Conservation (phyloP, 2,888 invertebrate species). For the Aromia moschata region DNA sequence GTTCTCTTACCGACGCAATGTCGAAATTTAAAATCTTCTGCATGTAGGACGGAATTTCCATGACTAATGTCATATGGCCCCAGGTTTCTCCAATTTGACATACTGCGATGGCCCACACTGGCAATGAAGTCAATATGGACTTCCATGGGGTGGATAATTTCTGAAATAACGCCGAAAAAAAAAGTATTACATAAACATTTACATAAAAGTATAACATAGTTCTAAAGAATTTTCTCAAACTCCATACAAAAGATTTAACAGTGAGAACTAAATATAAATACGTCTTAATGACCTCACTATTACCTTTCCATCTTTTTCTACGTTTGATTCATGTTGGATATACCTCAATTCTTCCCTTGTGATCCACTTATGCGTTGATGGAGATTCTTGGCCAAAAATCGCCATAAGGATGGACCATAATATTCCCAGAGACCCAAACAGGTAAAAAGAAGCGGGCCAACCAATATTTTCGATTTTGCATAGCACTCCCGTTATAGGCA, state of each 20-base stretch:
- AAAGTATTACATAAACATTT: no score
- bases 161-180: no score
- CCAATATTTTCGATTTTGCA: slow-evolving; percentile 68
- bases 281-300: neutral
- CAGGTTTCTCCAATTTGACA: slow-evolving; percentile 81
- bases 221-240: no score
- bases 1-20: slow-evolving; percentile 71
- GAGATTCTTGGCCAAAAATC: slow-evolving; percentile 72
- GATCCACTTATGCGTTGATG: slow-evolving; percentile 69
- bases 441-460: slow-evolving; percentile 82
- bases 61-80: slow-evolving; percentile 86
- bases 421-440: slow-evolving; percentile 71
- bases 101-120: slow-evolving; percentile 78
- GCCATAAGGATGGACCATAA: slow-evolving; percentile 70
- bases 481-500: slow-evolving; percentile 78
- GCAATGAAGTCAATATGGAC: slow-evolving; percentile 76
- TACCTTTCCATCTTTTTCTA: slow-evolving; percentile 8
- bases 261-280: no score
- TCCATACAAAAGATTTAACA: no score
- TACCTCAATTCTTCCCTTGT: slow-evolving; percentile 70
- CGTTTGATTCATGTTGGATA: slow-evolving; percentile 64
- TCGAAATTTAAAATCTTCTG: slow-evolving; percentile 75
- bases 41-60: slow-evolving; percentile 85
- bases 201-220: no score
- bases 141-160: slow-evolving; percentile 74